Conservation (phyloP, 2,888 invertebrate genomes). For the Asteroscopus sphinx region DNA sequence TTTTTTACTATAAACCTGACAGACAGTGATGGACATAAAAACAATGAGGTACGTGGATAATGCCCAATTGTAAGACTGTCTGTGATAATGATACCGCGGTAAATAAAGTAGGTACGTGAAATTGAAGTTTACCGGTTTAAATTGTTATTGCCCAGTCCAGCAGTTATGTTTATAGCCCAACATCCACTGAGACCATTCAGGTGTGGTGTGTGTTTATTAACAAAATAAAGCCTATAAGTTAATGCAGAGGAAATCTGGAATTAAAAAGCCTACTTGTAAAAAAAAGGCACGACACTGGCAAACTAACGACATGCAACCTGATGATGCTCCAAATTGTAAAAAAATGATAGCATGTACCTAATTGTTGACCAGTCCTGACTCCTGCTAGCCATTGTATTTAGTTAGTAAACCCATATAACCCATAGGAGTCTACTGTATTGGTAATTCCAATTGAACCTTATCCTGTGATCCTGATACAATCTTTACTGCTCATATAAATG, state of each 20-base stretch:
- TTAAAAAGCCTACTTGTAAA: too few relatives aligned
- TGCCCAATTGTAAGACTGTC: too few relatives aligned
- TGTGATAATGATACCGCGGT: too few relatives aligned
- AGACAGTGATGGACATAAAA: too few relatives aligned
- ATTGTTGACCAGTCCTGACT: constrained; percentile 20
- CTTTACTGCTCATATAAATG: constrained; percentile 21
- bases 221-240: constrained; percentile 1
- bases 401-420: constrained; percentile 27
- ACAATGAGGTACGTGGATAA: too few relatives aligned
- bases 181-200: constrained; percentile 1
- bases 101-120: too few relatives aligned
- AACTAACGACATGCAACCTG: too few relatives aligned
- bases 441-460: constrained; percentile 25
- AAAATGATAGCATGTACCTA: too few relatives aligned
- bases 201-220: constrained; percentile 16
- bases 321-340: too few relatives aligned
- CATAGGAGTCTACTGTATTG: constrained; percentile 24
- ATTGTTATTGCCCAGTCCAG: constrained; percentile 4
- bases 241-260: background rate
- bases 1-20: too few relatives aligned
- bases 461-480: constrained; percentile 26
- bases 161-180: constrained; percentile 27
- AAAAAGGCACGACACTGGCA: too few relatives aligned
- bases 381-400: constrained; percentile 13
- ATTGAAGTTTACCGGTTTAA: constrained; percentile 3